Evolutionary conservation across 1,140 invertebrate genomes (phyloP).

Genomic region (Pygmarrhopalites habei): DNA sequence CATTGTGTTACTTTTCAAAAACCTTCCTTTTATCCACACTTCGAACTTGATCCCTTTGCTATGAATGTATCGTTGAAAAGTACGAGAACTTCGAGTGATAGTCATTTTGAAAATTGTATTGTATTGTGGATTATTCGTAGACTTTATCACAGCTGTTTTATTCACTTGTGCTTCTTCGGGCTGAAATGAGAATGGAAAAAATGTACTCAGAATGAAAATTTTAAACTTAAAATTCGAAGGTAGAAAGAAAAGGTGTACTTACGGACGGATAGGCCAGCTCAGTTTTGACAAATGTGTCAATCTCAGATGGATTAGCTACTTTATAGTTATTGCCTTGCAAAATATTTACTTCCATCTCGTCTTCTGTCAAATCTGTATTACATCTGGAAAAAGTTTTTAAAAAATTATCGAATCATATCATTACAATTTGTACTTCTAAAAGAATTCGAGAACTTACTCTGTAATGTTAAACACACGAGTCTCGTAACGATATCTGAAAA

Average conservation of each 20-base stretch:
- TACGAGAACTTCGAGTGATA: conserved; percentile 68
- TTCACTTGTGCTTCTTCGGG: conserved; percentile 71
- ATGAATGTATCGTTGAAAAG: conserved; percentile 77
- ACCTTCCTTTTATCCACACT: conserved; percentile 85
- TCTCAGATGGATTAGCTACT: conserved; percentile 73
- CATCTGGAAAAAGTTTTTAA: conserved; percentile 54
- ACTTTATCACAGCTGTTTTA: conserved; percentile 67
- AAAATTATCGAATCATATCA: conserved; percentile 19
- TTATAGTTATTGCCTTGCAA: conserved; percentile 80
- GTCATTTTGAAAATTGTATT: conserved; percentile 67
- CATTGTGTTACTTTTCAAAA: conserved; percentile 73
- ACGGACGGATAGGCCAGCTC: conserved; percentile 87
- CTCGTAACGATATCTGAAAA: conserved; percentile 96
- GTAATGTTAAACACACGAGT: conserved; percentile 46
- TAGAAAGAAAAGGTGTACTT: conserved; percentile 38
- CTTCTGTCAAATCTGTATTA: conserved; percentile 84
- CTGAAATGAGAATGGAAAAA: no score
- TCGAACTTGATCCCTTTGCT: conserved; percentile 83
- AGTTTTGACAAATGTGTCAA: conserved; percentile 89
- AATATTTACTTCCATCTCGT: conserved; percentile 80
- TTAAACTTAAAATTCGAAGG: background rate
- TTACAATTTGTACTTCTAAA: no score
- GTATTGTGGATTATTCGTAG: conserved; percentile 84
- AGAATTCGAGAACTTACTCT: conserved; percentile 31
- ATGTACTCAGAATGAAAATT: no score